Conservation (phyloP, 2,113 vertebrate genomes). For the Sinocyclocheilus anophthalmus region DNA sequence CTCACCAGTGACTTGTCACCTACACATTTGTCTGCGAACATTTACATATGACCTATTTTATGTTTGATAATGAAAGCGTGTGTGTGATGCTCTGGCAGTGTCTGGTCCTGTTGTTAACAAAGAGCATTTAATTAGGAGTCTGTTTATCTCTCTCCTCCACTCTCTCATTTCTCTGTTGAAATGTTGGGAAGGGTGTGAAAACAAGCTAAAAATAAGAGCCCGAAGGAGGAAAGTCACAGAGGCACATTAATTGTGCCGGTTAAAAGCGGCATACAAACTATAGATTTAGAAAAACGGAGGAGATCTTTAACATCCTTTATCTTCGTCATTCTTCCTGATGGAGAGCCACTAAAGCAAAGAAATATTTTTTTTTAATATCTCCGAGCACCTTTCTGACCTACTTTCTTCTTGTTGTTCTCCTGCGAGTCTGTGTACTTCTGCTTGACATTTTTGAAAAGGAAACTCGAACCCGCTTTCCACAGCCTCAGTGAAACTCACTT, state of each 20-base stretch:
- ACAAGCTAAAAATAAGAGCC: conserved; percentile 74
- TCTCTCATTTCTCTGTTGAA: conserved; percentile 54
- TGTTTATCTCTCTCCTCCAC: conserved; percentile 63
- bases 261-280: conserved; percentile 59
- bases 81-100: conserved; percentile 49
- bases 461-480: conserved; percentile 47
- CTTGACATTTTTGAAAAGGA: conserved; percentile 15
- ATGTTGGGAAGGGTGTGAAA: conserved; percentile 66
- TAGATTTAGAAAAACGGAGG: conserved; percentile 56
- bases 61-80: conserved; percentile 34
- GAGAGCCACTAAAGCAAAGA: conserved; percentile 40
- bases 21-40: conserved; percentile 55
- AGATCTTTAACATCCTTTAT: not conserved
- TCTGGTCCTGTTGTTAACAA: conserved; percentile 70
- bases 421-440: conserved; percentile 44
- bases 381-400: conserved; percentile 71
- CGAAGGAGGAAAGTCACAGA: conserved; percentile 55
- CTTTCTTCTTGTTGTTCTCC: conserved; percentile 67
- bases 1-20: conserved; percentile 45
- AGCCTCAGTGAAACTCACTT: not conserved
- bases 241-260: conserved; percentile 59
- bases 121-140: conserved; percentile 73
- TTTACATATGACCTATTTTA: conserved; percentile 70
- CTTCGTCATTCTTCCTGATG: not conserved
- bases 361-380: conserved; percentile 60